Evolutionary conservation across 2,888 invertebrate species (phyloP).

Genomic region (Diarsia dahlii): DNA sequence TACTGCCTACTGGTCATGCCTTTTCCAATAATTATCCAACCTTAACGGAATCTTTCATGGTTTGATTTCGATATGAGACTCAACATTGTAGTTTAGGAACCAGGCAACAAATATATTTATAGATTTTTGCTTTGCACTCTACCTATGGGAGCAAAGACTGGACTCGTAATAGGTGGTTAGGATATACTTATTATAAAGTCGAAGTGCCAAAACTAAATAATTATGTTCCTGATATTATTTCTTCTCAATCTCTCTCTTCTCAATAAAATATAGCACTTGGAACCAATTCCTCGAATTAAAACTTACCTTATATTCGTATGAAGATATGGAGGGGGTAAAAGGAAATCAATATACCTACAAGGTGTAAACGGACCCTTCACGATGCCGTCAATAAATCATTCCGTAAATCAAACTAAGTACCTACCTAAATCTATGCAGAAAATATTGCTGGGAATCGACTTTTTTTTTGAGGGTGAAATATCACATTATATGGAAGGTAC

Average conservation of each 20-base stretch:
- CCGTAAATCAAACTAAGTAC: background rate
- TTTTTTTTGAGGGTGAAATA: background rate
- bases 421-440: background rate
- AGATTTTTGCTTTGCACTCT: background rate
- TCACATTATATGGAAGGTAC: too few species aligned
- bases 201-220: background rate
- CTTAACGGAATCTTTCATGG: background rate
- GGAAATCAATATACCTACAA: background rate
- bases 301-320: conserved; percentile 16
- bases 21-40: background rate
- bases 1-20: background rate
- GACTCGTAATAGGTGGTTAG: background rate
- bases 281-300: background rate
- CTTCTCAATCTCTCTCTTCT: background rate
- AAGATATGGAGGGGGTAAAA: background rate
- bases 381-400: background rate
- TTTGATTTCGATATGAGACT: background rate
- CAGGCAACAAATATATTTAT: conserved; percentile 11
- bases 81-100: conserved; percentile 16
- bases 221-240: background rate
- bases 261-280: too few species aligned
- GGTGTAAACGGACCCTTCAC: background rate
- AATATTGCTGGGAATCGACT: background rate
- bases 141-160: background rate
- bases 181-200: background rate